Conservation (phyloP, 2,888 invertebrate species). For the Trileptium ribeirensis region DNA sequence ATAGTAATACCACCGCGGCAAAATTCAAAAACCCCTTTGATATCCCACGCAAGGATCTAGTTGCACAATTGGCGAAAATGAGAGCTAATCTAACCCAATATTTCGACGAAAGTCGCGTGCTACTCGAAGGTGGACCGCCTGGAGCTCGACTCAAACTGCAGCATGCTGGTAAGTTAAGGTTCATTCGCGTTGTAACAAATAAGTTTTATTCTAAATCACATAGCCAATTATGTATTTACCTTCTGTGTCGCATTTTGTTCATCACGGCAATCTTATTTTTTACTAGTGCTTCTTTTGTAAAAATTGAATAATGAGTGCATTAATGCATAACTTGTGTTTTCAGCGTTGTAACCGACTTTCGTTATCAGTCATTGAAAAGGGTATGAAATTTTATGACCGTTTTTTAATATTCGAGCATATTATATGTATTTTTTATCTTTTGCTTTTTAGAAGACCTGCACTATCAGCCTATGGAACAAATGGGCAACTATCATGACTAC, state of each 20-base stretch:
- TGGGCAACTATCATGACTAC: slow-evolving; percentile 99
- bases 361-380: too few species aligned
- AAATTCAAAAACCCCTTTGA: slow-evolving; percentile 88
- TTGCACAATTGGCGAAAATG: slow-evolving; percentile 89
- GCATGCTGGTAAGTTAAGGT: slow-evolving; percentile 67
- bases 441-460: slow-evolving; percentile 69
- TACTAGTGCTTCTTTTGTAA: too few species aligned
- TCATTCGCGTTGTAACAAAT: too few species aligned
- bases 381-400: slow-evolving; percentile 1
- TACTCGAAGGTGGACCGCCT: slow-evolving; percentile 57
- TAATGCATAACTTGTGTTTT: too few species aligned
- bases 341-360: too few species aligned
- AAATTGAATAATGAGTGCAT: too few species aligned
- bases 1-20: background rate
- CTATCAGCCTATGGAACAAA: slow-evolving; percentile 88
- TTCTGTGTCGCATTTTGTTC: too few species aligned
- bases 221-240: too few species aligned
- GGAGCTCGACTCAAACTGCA: slow-evolving; percentile 66
- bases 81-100: slow-evolving; percentile 77
- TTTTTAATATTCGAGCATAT: background rate
- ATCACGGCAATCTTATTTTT: too few species aligned
- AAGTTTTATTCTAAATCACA: too few species aligned
- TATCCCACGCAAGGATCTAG: slow-evolving; percentile 74
- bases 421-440: too few species aligned
- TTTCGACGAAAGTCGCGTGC: slow-evolving; percentile 27